phyloP scores from a whole-genome alignment of 1,140 invertebrate genomes.

The silkworm (Bombyx mori) region ASM3026992v2 NC_085124.1:4811501-4812000 shows the following conservation, averaged over 20 bases:
- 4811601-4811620: slow-evolving; percentile 91
- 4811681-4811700: slow-evolving; percentile 84
- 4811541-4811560: slow-evolving; percentile 91
- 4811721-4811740: slow-evolving; percentile 82
- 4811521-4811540: slow-evolving; percentile 90
- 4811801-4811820: no score
- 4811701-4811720: slow-evolving; percentile 92
- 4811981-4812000: no score
- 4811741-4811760: slow-evolving; percentile 80
- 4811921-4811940: no score
- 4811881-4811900: no score
- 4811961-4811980: no score
- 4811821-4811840: no score
- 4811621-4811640: slow-evolving; percentile 90
- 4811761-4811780: slow-evolving; percentile 79
- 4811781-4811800: no score
- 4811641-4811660: slow-evolving; percentile 88
- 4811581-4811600: slow-evolving; percentile 80
- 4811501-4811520: slow-evolving; percentile 82
- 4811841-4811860: no score
- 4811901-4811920: no score
- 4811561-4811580: slow-evolving; percentile 84
- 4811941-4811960: no score
- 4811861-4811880: no score
- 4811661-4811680: slow-evolving; percentile 77